Conservation (phyloP, 2,113 vertebrate species). For the Caranx ignobilis region DNA sequence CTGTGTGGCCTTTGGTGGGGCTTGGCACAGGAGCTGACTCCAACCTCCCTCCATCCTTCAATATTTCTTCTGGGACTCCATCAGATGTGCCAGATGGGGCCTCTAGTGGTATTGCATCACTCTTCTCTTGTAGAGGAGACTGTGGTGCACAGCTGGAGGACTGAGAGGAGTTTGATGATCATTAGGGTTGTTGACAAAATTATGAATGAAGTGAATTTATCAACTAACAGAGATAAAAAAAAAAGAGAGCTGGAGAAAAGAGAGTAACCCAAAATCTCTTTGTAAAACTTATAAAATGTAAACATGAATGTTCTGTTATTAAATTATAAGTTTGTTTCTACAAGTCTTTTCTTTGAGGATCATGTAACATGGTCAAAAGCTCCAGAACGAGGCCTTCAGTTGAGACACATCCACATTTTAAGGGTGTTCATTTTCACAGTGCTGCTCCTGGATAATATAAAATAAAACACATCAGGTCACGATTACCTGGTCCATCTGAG, state of each 20-base stretch:
- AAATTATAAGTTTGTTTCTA: too few species aligned
- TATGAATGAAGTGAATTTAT: background rate
- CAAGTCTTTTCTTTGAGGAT: too few species aligned
- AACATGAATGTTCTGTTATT: too few species aligned
- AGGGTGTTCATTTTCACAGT: background rate
- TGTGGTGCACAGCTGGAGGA: constrained; percentile 66
- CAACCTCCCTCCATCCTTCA: constrained; percentile 63
- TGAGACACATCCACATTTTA: background rate
- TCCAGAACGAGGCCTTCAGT: background rate
- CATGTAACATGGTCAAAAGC: too few species aligned
- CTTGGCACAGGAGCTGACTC: constrained; percentile 81
- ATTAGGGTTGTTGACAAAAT: background rate
- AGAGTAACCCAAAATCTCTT: too few species aligned
- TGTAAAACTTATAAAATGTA: background rate
- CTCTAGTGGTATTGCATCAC: constrained; percentile 63
- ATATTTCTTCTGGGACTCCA: constrained; percentile 50
- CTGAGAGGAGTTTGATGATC: constrained; percentile 52
- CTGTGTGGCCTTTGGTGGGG: constrained; percentile 59
- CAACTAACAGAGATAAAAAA: background rate
- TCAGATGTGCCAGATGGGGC: constrained; percentile 56
- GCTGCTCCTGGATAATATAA: constrained; percentile 1
- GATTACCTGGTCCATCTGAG: constrained; percentile 90
- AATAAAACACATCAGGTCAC: background rate
- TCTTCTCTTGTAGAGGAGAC: constrained; percentile 72
- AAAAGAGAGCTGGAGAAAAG: too few species aligned